Evolutionary conservation across 2,113 vertebrate genomes (phyloP).

Genomic region (Dasyprocta punctata): DNA sequence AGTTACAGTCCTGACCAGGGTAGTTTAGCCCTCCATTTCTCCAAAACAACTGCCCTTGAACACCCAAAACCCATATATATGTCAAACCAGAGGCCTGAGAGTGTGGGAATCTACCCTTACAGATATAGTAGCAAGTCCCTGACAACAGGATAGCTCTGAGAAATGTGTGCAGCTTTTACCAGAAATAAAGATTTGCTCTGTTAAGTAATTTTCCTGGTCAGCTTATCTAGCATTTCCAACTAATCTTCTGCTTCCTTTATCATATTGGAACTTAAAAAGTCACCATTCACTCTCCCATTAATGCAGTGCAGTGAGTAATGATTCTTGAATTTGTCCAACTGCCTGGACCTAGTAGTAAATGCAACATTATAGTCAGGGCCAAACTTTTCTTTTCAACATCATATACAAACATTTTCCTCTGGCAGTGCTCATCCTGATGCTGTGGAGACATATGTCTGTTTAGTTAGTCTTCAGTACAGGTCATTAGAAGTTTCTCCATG

Average conservation of each 20-base stretch:
- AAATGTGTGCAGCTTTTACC: neutral
- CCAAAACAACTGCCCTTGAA: neutral
- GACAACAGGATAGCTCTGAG: neutral
- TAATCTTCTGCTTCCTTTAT: neutral
- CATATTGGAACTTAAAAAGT: neutral
- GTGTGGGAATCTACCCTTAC: neutral
- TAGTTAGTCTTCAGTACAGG: neutral
- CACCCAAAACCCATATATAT: neutral
- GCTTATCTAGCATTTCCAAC: neutral
- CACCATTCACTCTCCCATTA: neutral
- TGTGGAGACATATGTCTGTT: neutral
- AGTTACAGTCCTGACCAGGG: neutral
- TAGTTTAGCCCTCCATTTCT: neutral
- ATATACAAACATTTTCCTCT: neutral
- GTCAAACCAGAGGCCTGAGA: neutral
- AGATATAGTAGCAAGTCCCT: neutral
- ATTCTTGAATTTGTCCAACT: neutral
- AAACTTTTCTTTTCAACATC: neutral
- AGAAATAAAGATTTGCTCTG: neutral
- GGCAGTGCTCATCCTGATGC: neutral
- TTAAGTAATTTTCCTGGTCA: neutral
- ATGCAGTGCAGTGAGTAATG: neutral
- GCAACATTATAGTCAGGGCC: neutral
- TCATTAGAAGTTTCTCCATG: neutral
- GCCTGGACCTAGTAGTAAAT: neutral